phyloP scores from a whole-genome alignment of 2,888 invertebrate species.

The Orchesella flavescens region DNA sequence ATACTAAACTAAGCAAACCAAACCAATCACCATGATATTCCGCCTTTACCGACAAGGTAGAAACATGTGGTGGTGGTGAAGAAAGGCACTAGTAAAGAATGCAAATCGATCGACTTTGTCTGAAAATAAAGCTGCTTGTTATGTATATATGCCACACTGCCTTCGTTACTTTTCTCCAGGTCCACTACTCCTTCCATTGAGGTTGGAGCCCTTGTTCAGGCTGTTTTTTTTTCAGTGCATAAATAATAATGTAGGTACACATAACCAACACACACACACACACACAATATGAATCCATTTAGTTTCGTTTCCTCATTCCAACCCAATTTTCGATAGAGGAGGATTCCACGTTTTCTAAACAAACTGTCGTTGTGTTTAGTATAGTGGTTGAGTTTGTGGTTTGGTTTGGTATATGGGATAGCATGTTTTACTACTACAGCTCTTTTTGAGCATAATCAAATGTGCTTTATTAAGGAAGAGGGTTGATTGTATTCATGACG shows the following conservation, averaged over 20 bases:
- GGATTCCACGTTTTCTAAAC: too few relatives aligned
- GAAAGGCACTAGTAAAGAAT: constrained; percentile 30
- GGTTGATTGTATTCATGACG: constrained; percentile 46
- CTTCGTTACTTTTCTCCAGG: constrained; percentile 10
- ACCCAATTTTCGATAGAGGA: too few relatives aligned
- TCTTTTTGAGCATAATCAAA: too few relatives aligned
- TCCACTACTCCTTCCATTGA: neutral
- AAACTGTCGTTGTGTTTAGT: too few relatives aligned
- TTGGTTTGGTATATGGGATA: too few relatives aligned
- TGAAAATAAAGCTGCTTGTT: constrained; percentile 50
- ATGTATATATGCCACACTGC: too few relatives aligned
- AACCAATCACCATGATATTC: constrained; percentile 1
- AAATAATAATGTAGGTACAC: constrained; percentile 50
- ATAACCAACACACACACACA: neutral
- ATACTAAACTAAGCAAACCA: neutral
- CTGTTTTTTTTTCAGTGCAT: constrained; percentile 30
- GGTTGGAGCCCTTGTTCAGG: constrained; percentile 30
- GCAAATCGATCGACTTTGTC: constrained; percentile 54
- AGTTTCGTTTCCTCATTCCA: neutral
- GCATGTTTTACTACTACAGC: too few relatives aligned
- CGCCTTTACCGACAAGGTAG: neutral
- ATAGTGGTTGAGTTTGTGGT: too few relatives aligned
- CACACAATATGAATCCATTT: constrained; percentile 27
- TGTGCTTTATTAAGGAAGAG: neutral
- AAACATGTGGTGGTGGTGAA: neutral